Evolutionary conservation across 2,113 vertebrate species (phyloP).

Genomic region (Athene noctua): DNA sequence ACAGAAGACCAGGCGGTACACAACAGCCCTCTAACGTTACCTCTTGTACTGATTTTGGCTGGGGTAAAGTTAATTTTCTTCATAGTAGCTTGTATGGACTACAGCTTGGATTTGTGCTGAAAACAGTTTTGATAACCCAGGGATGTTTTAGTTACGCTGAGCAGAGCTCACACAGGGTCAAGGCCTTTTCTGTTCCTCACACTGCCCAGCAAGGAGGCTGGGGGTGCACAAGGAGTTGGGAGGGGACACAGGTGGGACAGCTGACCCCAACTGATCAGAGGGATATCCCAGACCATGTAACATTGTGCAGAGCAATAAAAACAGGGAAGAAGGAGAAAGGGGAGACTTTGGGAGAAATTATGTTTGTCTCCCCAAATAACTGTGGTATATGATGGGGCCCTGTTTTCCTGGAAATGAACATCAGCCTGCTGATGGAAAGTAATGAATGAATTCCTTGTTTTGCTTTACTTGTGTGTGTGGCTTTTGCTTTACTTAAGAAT

Average conservation of each 20-base stretch:
- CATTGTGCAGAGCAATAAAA: too few relatives aligned
- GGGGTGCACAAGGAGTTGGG: neutral
- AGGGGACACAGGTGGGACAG: neutral
- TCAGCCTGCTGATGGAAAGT: neutral
- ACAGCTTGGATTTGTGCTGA: neutral
- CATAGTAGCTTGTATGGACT: neutral
- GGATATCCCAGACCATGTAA: neutral
- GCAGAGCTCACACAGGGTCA: neutral
- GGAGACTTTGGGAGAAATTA: fast-evolving
- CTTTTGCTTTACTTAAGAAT: neutral
- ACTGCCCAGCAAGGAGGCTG: neutral
- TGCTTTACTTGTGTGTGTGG: neutral
- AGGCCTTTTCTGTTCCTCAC: neutral
- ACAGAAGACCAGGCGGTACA: neutral
- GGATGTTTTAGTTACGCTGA: neutral
- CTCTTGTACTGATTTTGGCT: neutral
- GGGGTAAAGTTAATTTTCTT: neutral
- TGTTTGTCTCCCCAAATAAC: neutral
- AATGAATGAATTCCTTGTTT: neutral
- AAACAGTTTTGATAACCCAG: neutral
- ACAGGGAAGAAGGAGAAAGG: neutral
- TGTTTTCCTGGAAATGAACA: neutral
- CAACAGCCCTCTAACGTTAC: neutral
- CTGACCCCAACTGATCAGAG: neutral
- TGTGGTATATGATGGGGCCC: fast-evolving